These are phyloP conservation scores for Zootoca vivipara DNA, from an alignment of 2,113 vertebrate species.

Conservation along the genomic window DNA sequence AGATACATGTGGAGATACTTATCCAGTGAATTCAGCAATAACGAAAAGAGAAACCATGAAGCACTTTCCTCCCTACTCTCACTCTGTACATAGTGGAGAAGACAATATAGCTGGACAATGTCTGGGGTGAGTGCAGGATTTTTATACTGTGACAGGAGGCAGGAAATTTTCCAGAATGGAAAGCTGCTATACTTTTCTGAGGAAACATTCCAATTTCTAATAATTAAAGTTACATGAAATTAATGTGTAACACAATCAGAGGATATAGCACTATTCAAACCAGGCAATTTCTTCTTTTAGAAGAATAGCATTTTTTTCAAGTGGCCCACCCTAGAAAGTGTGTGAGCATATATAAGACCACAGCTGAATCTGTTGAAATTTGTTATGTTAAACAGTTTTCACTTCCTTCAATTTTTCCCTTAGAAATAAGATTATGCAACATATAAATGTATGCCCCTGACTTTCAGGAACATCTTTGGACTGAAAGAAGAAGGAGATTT, in stretches of 20 bases:
- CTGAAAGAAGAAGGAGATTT: not conserved
- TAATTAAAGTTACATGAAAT: not conserved
- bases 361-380: not conserved
- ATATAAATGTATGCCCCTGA: not conserved
- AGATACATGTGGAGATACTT: constrained; percentile 32
- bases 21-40: not conserved
- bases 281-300: not conserved
- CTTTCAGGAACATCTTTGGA: not conserved
- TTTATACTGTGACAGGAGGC: not conserved
- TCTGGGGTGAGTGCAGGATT: not conserved
- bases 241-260: not conserved
- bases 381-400: not conserved
- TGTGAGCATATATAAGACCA: not conserved
- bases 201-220: not conserved
- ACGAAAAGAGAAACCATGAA: constrained; percentile 7
- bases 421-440: not conserved
- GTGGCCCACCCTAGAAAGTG: not conserved
- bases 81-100: not conserved
- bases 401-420: not conserved
- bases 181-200: not conserved
- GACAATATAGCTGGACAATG: not conserved
- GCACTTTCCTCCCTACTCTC: not conserved
- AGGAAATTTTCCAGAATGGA: not conserved
- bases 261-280: not conserved
- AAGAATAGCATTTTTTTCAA: not conserved